Conservation (phyloP, 2,113 vertebrate species). For the Theristicus caerulescens region DNA sequence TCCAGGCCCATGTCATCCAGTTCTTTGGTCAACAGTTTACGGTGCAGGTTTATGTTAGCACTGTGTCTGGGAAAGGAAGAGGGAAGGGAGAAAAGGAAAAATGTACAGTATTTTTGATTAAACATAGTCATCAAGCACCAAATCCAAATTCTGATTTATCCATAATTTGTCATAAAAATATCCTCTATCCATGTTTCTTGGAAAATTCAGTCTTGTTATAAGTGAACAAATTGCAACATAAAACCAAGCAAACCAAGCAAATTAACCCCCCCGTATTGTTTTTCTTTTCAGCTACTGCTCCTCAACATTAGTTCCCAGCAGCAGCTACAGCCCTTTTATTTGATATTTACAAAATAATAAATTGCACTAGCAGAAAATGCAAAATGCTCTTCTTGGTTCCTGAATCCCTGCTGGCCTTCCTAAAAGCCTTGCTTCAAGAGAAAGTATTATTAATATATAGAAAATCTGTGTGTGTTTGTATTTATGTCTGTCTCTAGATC, state of each 20-base stretch:
- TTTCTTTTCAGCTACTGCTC: not conserved
- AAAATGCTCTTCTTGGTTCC: not conserved
- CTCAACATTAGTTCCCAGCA: not conserved
- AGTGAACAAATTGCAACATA: not conserved
- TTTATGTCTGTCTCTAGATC: not conserved
- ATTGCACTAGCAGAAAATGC: not conserved
- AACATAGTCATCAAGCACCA: slow-evolving; percentile 22
- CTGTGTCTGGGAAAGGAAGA: slow-evolving; percentile 90
- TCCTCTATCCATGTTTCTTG: not conserved
- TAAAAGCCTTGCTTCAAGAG: not conserved
- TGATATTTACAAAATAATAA: not conserved
- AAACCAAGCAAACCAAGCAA: not conserved
- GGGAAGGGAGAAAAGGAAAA: slow-evolving; percentile 66
- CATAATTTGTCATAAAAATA: not conserved
- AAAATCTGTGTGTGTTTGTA: not conserved
- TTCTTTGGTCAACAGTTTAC: slow-evolving; percentile 99
- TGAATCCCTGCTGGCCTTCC: not conserved
- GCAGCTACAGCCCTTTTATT: not conserved
- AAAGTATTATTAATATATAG: not conserved
- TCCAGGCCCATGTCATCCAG: slow-evolving; percentile 99
- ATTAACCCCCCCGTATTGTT: not conserved
- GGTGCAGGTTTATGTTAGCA: slow-evolving; percentile 99
- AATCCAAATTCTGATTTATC: slow-evolving; percentile 41
- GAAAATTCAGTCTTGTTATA: not conserved
- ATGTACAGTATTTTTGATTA: slow-evolving; percentile 70